A percentile compares a stretch with the other conserved stretches of the same genome.
phyloP scores from a whole-genome alignment of 2,797 vertebrate genomes.

The Neostethus bicornis region DNA sequence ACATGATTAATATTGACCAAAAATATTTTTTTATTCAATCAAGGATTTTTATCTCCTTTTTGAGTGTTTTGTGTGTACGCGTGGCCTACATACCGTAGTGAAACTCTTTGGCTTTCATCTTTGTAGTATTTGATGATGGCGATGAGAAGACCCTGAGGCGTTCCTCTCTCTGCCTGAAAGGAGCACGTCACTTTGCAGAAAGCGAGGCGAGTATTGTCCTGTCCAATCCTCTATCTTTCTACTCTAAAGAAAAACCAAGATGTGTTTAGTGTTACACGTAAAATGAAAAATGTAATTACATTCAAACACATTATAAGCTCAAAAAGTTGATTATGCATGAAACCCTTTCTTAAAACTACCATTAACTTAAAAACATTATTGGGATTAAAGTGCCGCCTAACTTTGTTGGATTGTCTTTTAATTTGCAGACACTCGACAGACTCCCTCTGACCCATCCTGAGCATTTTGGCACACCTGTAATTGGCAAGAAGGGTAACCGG shows the following conservation, averaged over 20 bases:
- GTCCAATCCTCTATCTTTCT: conserved; percentile 3
- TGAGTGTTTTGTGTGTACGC: conserved; percentile 14
- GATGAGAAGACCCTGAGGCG: conserved; percentile 86
- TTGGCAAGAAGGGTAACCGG: conserved; percentile 84
- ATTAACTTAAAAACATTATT: background rate
- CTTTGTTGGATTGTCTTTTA: conserved; percentile 14
- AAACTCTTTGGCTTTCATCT: conserved; percentile 43
- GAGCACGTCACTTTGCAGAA: conserved; percentile 85
- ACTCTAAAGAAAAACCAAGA: conserved; percentile 11
- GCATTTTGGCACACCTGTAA: conserved; percentile 86
- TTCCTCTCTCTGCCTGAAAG: conserved; percentile 86
- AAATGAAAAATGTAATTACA: no score
- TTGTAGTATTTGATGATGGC: conserved; percentile 85
- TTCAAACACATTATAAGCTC: no score
- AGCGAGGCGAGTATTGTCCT: conserved; percentile 77
- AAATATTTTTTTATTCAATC: conserved; percentile 29
- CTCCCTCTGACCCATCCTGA: conserved; percentile 86
- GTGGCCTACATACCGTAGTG: conserved; percentile 41
- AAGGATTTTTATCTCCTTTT: conserved; percentile 14
- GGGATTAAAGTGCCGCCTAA: conserved; percentile 22
- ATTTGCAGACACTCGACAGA: conserved; percentile 81
- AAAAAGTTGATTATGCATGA: no score
- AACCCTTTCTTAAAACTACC: no score
- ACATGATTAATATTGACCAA: background rate
- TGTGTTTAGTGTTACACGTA: background rate